phyloP scores from a whole-genome alignment of 2,113 vertebrate genomes.

The Myxocyprinus asiaticus region DNA sequence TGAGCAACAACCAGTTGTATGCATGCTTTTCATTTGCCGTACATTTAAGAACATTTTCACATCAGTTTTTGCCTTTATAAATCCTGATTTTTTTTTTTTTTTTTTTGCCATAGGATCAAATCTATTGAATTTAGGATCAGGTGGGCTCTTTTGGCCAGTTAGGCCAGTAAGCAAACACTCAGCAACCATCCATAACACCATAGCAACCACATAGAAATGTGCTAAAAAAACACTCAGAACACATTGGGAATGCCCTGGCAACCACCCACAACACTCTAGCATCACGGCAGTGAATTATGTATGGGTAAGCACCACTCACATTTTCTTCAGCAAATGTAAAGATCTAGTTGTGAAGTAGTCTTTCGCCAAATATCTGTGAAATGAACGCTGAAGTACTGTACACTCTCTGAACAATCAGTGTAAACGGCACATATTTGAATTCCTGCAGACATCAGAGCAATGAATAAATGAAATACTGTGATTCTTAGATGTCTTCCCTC shows the following conservation, averaged over 20 bases:
- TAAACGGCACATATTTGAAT: constrained; percentile 45
- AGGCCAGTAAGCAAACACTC: not conserved
- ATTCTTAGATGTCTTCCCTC: constrained; percentile 29
- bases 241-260: not conserved
- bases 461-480: constrained; percentile 22
- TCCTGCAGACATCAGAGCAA: constrained; percentile 33
- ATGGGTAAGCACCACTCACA: not conserved
- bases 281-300: not conserved
- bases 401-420: constrained; percentile 4
- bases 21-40: not conserved
- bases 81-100: too few relatives aligned
- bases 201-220: not conserved
- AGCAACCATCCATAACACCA: not conserved
- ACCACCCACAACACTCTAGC: too few relatives aligned
- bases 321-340: not conserved
- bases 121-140: not conserved
- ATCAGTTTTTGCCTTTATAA: too few relatives aligned
- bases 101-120: too few relatives aligned
- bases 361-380: not conserved
- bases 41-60: not conserved
- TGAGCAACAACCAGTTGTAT: too few relatives aligned
- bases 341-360: not conserved
- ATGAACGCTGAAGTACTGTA: constrained; percentile 20
- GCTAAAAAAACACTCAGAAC: not conserved
- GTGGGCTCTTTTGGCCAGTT: not conserved